Conservation (phyloP, 2,888 invertebrate species). For the Morpho deidamia region DNA sequence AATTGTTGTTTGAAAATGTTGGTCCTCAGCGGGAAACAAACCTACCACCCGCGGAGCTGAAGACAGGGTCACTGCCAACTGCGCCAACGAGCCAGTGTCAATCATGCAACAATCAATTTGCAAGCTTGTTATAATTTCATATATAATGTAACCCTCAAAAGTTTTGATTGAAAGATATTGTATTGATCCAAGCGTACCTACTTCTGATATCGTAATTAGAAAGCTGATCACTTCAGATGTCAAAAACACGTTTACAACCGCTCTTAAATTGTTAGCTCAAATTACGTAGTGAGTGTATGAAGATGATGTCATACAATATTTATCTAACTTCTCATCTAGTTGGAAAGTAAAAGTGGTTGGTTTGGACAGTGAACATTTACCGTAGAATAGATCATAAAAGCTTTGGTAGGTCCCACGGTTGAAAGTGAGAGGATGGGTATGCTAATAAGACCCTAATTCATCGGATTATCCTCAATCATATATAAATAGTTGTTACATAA, state of each 20-base stretch:
- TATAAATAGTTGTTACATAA: not conserved
- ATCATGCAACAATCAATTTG: too few species aligned
- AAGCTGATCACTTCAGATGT: slow-evolving; percentile 10
- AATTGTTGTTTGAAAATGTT: too few species aligned
- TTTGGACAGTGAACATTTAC: slow-evolving; percentile 53
- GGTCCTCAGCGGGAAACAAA: too few species aligned
- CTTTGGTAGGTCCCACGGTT: slow-evolving; percentile 37
- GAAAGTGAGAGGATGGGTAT: slow-evolving; percentile 20
- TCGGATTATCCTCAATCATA: not conserved
- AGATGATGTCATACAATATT: slow-evolving; percentile 21
- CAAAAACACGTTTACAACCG: slow-evolving; percentile 8
- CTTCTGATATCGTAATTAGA: slow-evolving; percentile 3
- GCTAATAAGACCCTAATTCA: slow-evolving; percentile 5
- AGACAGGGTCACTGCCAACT: too few species aligned
- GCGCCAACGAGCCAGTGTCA: too few species aligned
- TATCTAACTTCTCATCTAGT: slow-evolving; percentile 26
- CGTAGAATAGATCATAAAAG: slow-evolving; percentile 53
- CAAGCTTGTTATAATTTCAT: too few species aligned
- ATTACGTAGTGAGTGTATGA: slow-evolving; percentile 11
- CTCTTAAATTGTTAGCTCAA: slow-evolving; percentile 11
- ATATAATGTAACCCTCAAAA: too few species aligned
- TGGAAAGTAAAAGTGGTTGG: slow-evolving; percentile 70
- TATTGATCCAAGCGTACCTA: not conserved
- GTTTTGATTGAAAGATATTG: not conserved
- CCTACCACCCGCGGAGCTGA: too few species aligned